Evolutionary conservation across 2,113 vertebrate species (phyloP).

Genomic region (Mystacornis crossleyi): DNA sequence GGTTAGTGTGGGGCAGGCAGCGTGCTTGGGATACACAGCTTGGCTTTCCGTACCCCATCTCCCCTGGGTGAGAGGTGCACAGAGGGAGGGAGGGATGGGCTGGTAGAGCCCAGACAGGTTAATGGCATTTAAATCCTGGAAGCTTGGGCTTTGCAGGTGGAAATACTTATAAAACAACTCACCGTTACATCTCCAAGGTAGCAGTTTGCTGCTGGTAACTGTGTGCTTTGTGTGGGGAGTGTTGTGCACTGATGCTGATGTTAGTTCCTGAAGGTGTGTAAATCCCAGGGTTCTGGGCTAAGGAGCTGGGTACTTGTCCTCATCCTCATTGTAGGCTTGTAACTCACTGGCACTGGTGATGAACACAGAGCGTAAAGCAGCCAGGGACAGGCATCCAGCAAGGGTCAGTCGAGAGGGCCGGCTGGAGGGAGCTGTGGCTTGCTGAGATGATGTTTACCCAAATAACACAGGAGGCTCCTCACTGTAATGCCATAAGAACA

Average conservation of each 20-base stretch:
- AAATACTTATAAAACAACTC: background rate
- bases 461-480: background rate
- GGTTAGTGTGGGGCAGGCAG: background rate
- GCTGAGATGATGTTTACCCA: background rate
- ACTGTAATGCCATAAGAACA: accelerated
- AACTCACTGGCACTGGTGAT: background rate
- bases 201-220: background rate
- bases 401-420: accelerated
- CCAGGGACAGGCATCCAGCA: too few relatives aligned
- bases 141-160: background rate
- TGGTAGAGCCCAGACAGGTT: background rate
- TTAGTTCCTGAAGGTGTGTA: background rate
- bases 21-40: accelerated
- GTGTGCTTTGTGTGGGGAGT: background rate
- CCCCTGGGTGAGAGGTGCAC: accelerated
- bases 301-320: background rate
- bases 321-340: background rate
- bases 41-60: background rate
- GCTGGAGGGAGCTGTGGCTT: background rate
- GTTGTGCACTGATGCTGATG: background rate
- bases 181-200: background rate
- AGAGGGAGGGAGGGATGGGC: background rate
- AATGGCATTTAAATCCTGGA: background rate
- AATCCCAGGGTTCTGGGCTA: background rate
- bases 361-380: background rate